Base-by-base conservation (phyloP, 1,140 invertebrate genomes). In the Cydia pomonella region DNA sequence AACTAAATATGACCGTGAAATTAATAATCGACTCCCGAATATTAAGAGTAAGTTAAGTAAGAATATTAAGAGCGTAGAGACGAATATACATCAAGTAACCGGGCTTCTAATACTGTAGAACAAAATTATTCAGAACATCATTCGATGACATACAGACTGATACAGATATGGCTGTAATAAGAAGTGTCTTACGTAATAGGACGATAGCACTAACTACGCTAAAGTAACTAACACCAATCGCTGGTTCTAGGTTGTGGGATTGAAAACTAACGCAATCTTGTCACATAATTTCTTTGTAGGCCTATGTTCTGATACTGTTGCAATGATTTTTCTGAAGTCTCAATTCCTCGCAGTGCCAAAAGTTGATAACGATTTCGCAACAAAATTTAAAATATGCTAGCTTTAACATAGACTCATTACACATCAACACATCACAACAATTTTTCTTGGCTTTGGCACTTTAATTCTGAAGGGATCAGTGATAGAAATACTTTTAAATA, bases 171-270 rank as follows among this genome's bases (percentile, higher is more conserved):
- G 10, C 53, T 59, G 4, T 9, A 41, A 44, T 12, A 41, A 71
- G 64, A 29, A 71, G 44, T 69, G 29, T 50, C 25, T 21, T 41
- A 44, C 75, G 77, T 80, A 9, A 76, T 77, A 77, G 78, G 77
- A 82, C 73, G 69, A 81, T n/a, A 76, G 82, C 77, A 76, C 78
- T 73, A 66, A 63, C 79, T 82, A 82, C 76, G 71, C 81, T 88
- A 88, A 84, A 82, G 59, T 80, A 80, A 82, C 87, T 89, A 89
- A 88, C 87, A 89, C 75, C 84, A 80, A 89, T 75, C 87, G 81
- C 83, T 81, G 78, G 82, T 76, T 85, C 81, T 87, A 85, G 23
- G 77, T 80, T 82, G 75, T 79, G 83, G 82, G 87, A 44, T 44
- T 38, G 13, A 44, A 44, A 87, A 80, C 81, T 81, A 86, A 84